Evolutionary conservation across 2,113 vertebrate genomes (phyloP).

Genomic region (Callorhinus ursinus): DNA sequence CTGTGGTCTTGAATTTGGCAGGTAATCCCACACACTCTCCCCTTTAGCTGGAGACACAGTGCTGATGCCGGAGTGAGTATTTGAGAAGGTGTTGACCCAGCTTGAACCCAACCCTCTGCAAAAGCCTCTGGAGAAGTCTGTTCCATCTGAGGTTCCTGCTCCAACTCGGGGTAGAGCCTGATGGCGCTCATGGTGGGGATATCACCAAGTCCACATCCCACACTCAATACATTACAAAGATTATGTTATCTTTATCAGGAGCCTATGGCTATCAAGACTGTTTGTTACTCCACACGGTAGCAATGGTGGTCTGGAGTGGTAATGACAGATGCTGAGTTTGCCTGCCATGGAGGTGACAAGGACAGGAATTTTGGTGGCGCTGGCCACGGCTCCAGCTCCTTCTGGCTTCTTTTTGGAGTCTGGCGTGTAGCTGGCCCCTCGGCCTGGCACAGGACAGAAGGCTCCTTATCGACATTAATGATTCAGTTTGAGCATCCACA

Average conservation of each 20-base stretch:
- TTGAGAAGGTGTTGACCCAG: not conserved
- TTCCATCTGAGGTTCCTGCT: not conserved
- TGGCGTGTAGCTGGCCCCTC: not conserved
- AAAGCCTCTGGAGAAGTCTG: not conserved
- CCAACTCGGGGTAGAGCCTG: not conserved
- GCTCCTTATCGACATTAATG: too few relatives aligned
- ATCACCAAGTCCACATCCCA: not conserved
- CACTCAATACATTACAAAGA: not conserved
- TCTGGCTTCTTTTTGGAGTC: not conserved
- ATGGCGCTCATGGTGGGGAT: not conserved
- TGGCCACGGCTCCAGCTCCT: not conserved
- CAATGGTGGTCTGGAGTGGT: not conserved
- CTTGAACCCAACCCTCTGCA: not conserved
- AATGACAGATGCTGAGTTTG: not conserved
- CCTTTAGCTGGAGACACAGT: not conserved
- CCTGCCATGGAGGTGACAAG: too few relatives aligned
- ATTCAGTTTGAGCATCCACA: not conserved
- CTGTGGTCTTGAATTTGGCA: not conserved
- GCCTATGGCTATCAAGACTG: not conserved
- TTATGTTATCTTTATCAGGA: not conserved
- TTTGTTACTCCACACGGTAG: not conserved
- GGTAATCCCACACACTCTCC: not conserved
- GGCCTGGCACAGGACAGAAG: not conserved
- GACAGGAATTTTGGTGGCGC: fast-evolving
- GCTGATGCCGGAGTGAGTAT: too few relatives aligned